phyloP scores from a whole-genome alignment of 2,888 invertebrate genomes.

The Thecocarcelia acutangulata region DNA sequence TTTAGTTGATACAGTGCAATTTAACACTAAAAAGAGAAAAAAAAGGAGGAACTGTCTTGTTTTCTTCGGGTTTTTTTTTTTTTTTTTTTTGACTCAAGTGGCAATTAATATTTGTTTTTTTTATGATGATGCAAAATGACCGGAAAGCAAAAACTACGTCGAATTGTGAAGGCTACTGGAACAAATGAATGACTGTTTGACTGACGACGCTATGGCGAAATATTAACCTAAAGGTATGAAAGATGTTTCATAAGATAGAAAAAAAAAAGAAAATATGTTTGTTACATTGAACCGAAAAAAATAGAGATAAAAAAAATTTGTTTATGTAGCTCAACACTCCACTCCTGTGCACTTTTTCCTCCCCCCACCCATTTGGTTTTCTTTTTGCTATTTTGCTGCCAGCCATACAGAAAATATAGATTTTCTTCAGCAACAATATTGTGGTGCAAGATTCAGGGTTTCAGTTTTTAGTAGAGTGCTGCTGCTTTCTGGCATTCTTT shows the following conservation, averaged over 20 bases:
- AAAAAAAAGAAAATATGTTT: background rate
- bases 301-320: slow-evolving; percentile 7
- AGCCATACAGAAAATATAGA: slow-evolving; percentile 11
- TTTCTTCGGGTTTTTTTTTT: slow-evolving; percentile 38
- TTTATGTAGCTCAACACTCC: background rate
- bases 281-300: slow-evolving; percentile 22
- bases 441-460: slow-evolving; percentile 19
- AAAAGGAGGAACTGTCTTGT: slow-evolving; percentile 34
- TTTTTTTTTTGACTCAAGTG: slow-evolving; percentile 58
- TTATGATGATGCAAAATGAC: slow-evolving; percentile 41
- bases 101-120: slow-evolving; percentile 53
- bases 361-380: background rate
- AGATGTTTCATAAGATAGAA: slow-evolving; percentile 2
- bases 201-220: slow-evolving; percentile 22
- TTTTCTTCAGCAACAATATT: slow-evolving; percentile 20
- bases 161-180: slow-evolving; percentile 37
- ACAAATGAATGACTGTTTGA: slow-evolving; percentile 19
- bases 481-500: slow-evolving; percentile 5
- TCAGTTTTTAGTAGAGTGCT: background rate
- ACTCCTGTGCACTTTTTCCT: background rate
- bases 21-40: background rate
- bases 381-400: slow-evolving; percentile 22
- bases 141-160: slow-evolving; percentile 55
- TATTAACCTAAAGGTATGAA: slow-evolving; percentile 37
- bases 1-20: background rate